Evolutionary conservation across 1,140 invertebrate genomes (phyloP), one percentile per base, ranked within the genome.

Genomic region (Lepidurus arcticus): DNA sequence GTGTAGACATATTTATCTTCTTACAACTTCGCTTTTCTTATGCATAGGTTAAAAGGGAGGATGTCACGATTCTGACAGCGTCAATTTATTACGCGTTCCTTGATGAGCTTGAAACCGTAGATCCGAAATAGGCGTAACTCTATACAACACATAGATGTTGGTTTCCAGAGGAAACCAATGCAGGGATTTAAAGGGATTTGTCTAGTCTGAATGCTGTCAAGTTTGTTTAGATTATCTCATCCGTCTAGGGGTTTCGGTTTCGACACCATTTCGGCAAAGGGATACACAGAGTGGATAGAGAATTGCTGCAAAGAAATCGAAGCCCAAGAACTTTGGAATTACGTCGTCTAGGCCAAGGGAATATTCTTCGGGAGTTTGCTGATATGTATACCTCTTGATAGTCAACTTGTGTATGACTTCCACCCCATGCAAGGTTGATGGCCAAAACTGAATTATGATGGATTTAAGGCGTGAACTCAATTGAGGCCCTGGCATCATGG

Each of bases 381-480:
- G 34, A 34, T 34, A 34, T n/a, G 16, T 13, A 21, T 65, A 65
- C 4, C 16, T 65, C 53, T n/a, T 65, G 53, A 65, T n/a, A 65
- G 53, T 65, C 53, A 65, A 65, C 16, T 65, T 65, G 53, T n/a
- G 16, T 1, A 65, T 65, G 53, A 65, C 53, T 65, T 65, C 53
- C 53, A 65, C 53, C 53, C 53, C 53, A 65, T 65, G 53, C 53
- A 21, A 65, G 53, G 53, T n/a, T 65, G 53, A 65, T 65, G 53
- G 53, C 10, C 16, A 13, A 65, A 65, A 65, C 53, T 65, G 53
- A 21, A 65, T 65, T 65, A 65, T 65, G 53, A 65, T 65, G 21
- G 53, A 65, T 65, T 13, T 65, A 65, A 65, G 53, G 53, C 53
- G 53, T 13, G 53, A 65, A 65, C 53, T 65, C 53, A 65, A 65